Percentiles rank a stretch among this genome's conserved stretches.
Evolutionary conservation across 1,140 invertebrate species (phyloP).

Genomic region (honey bee (Apis mellifera)): DNA sequence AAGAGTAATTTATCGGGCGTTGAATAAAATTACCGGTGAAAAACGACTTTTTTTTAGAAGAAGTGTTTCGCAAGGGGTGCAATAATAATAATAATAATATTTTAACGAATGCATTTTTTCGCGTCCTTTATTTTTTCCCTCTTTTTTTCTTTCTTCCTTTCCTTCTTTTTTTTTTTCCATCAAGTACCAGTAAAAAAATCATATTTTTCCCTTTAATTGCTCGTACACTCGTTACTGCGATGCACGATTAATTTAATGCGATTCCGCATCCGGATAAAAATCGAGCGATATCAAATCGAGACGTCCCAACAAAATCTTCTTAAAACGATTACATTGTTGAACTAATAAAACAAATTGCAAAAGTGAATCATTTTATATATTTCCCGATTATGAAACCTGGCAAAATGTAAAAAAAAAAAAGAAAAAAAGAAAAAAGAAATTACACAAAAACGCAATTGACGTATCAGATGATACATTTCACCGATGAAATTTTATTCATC

Average conservation of each 20-base stretch:
- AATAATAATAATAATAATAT: no score
- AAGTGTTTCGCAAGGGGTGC: neutral
- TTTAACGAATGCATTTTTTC: neutral
- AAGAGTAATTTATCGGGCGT: neutral
- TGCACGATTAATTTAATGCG: conserved; percentile 6
- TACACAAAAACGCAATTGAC: neutral
- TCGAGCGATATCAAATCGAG: neutral
- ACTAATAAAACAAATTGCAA: conserved; percentile 22
- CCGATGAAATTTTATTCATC: neutral
- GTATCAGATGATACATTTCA: neutral
- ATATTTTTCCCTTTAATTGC: conserved; percentile 6
- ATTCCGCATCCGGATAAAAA: conserved; percentile 7
- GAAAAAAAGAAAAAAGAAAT: neutral
- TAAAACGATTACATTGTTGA: neutral
- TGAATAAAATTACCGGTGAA: neutral
- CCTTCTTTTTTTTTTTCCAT: neutral
- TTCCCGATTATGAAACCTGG: neutral
- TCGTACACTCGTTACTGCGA: neutral
- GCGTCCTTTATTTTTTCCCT: neutral
- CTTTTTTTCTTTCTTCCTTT: no score
- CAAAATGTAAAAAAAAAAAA: neutral
- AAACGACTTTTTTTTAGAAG: neutral
- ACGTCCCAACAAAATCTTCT: neutral
- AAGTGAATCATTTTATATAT: conserved; percentile 7
- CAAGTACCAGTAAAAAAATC: neutral